These are phyloP conservation scores for Paramormyrops kingsleyae DNA, from an alignment of 2,113 vertebrate genomes.

Conservation along the genomic window DNA sequence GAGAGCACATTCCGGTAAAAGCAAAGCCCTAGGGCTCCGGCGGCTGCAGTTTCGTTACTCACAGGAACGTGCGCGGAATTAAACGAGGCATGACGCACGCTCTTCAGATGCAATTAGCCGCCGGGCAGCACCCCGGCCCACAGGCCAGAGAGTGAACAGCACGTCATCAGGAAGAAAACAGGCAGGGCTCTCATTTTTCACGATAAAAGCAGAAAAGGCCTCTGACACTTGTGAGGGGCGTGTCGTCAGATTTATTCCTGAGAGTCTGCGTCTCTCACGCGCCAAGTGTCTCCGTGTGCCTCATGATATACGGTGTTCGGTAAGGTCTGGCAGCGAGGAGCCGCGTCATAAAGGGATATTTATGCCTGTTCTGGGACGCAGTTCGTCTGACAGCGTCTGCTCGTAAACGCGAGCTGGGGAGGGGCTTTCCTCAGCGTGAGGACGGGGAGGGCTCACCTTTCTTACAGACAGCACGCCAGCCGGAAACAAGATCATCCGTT, in stretches of 20 bases:
- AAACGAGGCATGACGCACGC: constrained; percentile 48
- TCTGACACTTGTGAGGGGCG: background rate
- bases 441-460: background rate
- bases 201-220: background rate
- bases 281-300: constrained; percentile 29
- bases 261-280: constrained; percentile 9
- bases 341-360: constrained; percentile 28
- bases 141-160: constrained; percentile 25
- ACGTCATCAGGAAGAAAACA: constrained; percentile 27
- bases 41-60: constrained; percentile 39
- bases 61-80: constrained; percentile 45
- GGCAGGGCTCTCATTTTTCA: constrained; percentile 32
- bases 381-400: constrained; percentile 12
- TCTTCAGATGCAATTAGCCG: constrained; percentile 52
- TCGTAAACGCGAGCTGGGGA: background rate
- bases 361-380: constrained; percentile 20
- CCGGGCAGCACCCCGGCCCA: constrained; percentile 38
- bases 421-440: background rate
- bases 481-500: background rate
- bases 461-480: background rate
- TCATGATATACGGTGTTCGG: constrained; percentile 29
- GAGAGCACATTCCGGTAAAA: constrained; percentile 56
- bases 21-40: constrained; percentile 43
- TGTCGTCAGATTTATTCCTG: constrained; percentile 19
- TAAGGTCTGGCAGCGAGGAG: constrained; percentile 24